These are phyloP conservation scores for Andricus quercusramuli DNA, from an alignment of 2,888 invertebrate genomes.

Conservation along the genomic window DNA sequence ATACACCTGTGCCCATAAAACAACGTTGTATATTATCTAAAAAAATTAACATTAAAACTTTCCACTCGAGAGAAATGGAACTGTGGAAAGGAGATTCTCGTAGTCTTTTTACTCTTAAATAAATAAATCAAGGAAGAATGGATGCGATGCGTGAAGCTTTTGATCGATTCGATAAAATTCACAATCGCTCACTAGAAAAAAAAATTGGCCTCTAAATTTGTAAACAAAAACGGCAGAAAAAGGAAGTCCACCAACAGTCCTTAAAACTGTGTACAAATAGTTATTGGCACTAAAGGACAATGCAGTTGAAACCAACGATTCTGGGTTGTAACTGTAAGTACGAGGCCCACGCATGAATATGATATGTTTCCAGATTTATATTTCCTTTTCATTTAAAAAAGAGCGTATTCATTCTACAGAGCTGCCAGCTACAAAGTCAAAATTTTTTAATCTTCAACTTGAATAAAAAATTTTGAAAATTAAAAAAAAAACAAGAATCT, in stretches of 20 bases:
- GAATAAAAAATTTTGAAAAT: no score
- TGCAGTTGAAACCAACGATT: constrained; percentile 3
- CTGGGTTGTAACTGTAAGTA: constrained; percentile 27
- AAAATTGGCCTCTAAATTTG: neutral
- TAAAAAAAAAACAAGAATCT: no score
- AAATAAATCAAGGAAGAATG: constrained; percentile 70
- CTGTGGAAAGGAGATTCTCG: constrained; percentile 36
- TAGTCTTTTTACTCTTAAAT: constrained; percentile 70
- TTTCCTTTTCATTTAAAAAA: neutral
- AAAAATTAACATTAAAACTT: constrained; percentile 20
- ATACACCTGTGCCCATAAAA: constrained; percentile 30
- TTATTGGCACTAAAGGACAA: neutral
- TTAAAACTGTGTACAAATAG: neutral
- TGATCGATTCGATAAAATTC: neutral
- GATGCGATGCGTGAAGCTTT: constrained; percentile 8
- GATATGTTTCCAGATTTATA: constrained; percentile 29
- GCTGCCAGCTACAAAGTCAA: neutral
- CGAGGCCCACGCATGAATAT: constrained; percentile 38
- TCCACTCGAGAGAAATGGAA: constrained; percentile 26
- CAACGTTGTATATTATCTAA: constrained; percentile 13
- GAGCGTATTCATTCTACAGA: neutral
- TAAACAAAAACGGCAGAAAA: neutral
- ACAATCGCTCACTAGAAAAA: neutral
- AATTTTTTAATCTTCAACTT: no score
- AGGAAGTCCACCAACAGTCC: neutral